Evolutionary conservation across 2,888 invertebrate genomes (phyloP).

Genomic region (Catonia carolina): DNA sequence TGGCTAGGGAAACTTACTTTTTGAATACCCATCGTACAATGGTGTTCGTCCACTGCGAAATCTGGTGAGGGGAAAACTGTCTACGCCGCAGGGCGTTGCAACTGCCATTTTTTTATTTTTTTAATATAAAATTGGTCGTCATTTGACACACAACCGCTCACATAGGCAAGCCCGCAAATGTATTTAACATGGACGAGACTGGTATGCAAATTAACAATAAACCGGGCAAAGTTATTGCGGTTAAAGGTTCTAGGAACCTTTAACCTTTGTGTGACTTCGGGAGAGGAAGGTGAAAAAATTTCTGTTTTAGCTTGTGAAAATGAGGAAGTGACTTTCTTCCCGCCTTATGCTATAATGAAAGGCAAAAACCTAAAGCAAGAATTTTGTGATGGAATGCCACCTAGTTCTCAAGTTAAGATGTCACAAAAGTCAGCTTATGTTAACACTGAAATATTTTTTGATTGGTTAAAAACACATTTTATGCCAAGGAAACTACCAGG

Average conservation of each 20-base stretch:
- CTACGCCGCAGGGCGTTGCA: no score
- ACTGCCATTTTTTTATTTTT: no score
- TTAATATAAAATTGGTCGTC: no score
- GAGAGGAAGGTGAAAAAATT: constrained; percentile 8
- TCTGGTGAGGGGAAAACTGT: no score
- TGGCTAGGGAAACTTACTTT: no score
- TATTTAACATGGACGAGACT: constrained; percentile 11
- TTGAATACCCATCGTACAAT: no score
- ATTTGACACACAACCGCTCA: no score
- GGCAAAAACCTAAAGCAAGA: no score
- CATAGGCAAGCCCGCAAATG: background rate
- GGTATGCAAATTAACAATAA: constrained; percentile 10
- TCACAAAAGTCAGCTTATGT: constrained; percentile 3
- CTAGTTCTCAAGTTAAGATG: background rate
- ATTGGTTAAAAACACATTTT: background rate
- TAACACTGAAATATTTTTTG: background rate
- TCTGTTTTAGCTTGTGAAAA: background rate
- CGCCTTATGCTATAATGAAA: constrained; percentile 4
- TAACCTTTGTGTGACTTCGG: background rate
- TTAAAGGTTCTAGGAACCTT: background rate
- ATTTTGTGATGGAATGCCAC: background rate
- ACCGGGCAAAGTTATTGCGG: background rate
- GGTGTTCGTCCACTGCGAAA: no score
- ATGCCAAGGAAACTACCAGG: background rate
- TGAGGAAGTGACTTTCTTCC: background rate